Evolutionary conservation across 2,797 vertebrate genomes (phyloP).

Genomic region (Lithobates sylvaticus): DNA sequence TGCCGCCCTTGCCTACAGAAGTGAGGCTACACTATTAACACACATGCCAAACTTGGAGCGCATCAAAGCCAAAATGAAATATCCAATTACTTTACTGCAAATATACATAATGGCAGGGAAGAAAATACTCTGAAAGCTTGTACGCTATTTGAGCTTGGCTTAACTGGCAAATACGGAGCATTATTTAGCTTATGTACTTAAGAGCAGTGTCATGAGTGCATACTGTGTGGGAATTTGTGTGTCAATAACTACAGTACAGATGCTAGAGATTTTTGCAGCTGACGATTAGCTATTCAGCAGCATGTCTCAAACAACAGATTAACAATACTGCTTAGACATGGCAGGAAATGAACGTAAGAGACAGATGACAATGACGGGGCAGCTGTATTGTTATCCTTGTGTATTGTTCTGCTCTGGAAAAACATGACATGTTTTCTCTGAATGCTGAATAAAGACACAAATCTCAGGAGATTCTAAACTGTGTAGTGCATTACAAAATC

Average conservation of each 20-base stretch:
- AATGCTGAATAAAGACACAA: slow-evolving; percentile 17
- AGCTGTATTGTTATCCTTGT: slow-evolving; percentile 45
- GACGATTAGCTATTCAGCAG: slow-evolving; percentile 55
- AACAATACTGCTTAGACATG: slow-evolving; percentile 35
- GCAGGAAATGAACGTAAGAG: slow-evolving; percentile 51
- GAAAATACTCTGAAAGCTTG: background rate
- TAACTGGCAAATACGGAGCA: background rate
- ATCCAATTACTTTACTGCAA: background rate
- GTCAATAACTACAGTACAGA: slow-evolving; percentile 9
- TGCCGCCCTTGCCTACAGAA: background rate
- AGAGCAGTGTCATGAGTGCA: background rate
- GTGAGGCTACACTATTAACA: background rate
- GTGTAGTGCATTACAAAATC: background rate
- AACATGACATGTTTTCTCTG: slow-evolving; percentile 13
- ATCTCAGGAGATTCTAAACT: background rate
- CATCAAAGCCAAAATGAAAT: background rate
- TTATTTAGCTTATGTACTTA: background rate
- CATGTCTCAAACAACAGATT: slow-evolving; percentile 46
- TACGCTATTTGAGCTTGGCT: background rate
- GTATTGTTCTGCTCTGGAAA: slow-evolving; percentile 36
- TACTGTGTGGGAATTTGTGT: background rate
- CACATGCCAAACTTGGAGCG: background rate
- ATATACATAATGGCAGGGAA: background rate
- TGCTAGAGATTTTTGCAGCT: slow-evolving; percentile 24
- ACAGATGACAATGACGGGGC: slow-evolving; percentile 46